A percentile compares a stretch with the other conserved stretches of the same genome.
Conservation (phyloP, 2,888 invertebrate species). For the Bhutanitis thaidina region DNA sequence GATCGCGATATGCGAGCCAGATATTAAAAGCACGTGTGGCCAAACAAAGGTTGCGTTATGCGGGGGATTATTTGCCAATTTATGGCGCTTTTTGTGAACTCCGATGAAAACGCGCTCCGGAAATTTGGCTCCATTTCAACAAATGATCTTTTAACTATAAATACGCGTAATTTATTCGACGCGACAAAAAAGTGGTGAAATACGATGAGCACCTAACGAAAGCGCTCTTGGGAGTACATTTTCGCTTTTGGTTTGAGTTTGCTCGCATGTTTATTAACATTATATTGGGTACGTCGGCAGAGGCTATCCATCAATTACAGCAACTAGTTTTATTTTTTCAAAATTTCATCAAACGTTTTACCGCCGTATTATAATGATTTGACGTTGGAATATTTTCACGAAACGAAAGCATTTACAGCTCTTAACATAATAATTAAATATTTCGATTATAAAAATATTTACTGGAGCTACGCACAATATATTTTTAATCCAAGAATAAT, state of each 20-base stretch:
- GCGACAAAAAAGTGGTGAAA: slow-evolving; percentile 48
- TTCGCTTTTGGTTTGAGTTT: slow-evolving; percentile 8
- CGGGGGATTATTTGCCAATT: slow-evolving; percentile 80
- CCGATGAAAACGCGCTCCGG: slow-evolving; percentile 73
- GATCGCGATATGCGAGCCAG: slow-evolving; percentile 44
- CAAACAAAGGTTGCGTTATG: slow-evolving; percentile 80
- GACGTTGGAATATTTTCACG: too few species aligned
- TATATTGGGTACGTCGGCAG: neutral
- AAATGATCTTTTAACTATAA: slow-evolving; percentile 76
- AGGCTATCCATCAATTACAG: too few species aligned
- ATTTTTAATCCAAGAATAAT: too few species aligned
- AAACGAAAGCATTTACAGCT: too few species aligned
- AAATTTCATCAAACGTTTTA: too few species aligned
- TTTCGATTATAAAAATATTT: too few species aligned
- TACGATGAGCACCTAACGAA: slow-evolving; percentile 40
- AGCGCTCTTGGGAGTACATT: slow-evolving; percentile 45
- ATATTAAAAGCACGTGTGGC: slow-evolving; percentile 80
- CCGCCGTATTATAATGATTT: too few species aligned
- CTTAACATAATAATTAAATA: too few species aligned
- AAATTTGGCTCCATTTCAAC: slow-evolving; percentile 80
- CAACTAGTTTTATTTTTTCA: too few species aligned
- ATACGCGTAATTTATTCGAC: slow-evolving; percentile 57
- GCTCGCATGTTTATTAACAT: slow-evolving; percentile 14
- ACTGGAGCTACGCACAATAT: too few species aligned
- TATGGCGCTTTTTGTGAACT: slow-evolving; percentile 78